These are phyloP conservation scores for Fragum sueziense DNA, from an alignment of 2,888 invertebrate genomes.

Conservation along the genomic window DNA sequence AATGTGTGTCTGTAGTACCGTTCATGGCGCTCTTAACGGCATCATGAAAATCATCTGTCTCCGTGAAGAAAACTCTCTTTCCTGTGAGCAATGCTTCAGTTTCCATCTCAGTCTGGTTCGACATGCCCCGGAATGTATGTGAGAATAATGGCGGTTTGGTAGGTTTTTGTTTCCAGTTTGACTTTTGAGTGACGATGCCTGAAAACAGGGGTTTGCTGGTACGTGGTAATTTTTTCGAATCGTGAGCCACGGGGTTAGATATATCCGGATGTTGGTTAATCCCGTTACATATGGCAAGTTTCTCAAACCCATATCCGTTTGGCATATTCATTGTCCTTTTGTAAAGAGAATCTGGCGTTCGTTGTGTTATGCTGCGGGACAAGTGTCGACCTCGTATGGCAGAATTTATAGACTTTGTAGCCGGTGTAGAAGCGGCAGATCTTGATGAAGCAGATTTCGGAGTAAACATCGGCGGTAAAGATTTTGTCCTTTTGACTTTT, in stretches of 20 bases:
- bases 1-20: not conserved
- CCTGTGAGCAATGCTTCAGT: not conserved
- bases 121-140: not conserved
- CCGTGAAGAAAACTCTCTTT: conserved; percentile 2
- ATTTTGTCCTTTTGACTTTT: conserved; percentile 40
- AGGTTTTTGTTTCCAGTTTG: conserved; percentile 7
- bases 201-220: not conserved
- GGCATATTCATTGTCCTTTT: conserved; percentile 36
- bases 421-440: not conserved
- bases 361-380: conserved; percentile 36
- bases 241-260: conserved; percentile 27
- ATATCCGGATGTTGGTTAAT: conserved; percentile 45
- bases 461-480: conserved; percentile 50
- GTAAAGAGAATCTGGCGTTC: conserved; percentile 42
- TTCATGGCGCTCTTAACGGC: conserved; percentile 19
- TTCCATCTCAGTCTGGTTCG: not conserved
- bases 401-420: not conserved
- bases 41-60: conserved; percentile 2
- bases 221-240: conserved; percentile 24
- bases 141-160: not conserved
- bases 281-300: conserved; percentile 43
- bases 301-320: conserved; percentile 36
- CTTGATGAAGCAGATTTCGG: conserved; percentile 25
- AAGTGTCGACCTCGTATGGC: conserved; percentile 30
- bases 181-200: conserved; percentile 21